Percentiles rank a stretch among this genome's conserved stretches.
phyloP scores from a whole-genome alignment of 1,140 invertebrate genomes.

The Charaxes varanes region DNA sequence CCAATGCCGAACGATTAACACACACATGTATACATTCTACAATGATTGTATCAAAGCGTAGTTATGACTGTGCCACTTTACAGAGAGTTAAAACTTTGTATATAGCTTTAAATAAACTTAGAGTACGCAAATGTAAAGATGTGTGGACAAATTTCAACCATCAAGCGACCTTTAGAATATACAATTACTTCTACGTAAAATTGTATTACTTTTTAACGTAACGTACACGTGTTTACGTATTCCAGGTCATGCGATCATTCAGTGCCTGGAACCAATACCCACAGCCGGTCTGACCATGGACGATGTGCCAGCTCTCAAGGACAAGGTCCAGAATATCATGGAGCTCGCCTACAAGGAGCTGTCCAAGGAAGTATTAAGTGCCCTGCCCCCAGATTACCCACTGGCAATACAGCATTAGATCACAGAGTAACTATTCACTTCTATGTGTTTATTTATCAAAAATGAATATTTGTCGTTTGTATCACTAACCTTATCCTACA shows the following conservation, averaged over 20 bases:
- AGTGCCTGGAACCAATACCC: conserved; percentile 84
- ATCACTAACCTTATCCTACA: no score
- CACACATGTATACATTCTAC: no score
- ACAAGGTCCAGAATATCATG: conserved; percentile 79
- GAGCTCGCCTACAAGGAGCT: conserved; percentile 78
- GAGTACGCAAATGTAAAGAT: no score
- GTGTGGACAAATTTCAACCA: no score
- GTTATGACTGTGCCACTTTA: no score
- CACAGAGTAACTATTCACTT: background rate
- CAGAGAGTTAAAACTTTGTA: no score
- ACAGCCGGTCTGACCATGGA: conserved; percentile 83
- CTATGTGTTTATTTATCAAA: background rate
- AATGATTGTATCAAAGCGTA: no score
- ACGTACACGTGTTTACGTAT: conserved; percentile 2
- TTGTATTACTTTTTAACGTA: background rate
- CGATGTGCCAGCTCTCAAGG: conserved; percentile 83
- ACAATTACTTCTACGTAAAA: no score
- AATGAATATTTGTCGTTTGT: no score
- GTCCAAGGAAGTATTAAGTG: conserved; percentile 78
- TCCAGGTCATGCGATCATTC: conserved; percentile 85
- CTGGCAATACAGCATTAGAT: conserved; percentile 39
- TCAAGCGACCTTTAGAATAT: no score
- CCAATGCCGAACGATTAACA: no score
- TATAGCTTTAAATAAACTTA: no score
- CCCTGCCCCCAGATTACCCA: conserved; percentile 62